Evolutionary conservation across 2,113 vertebrate species (phyloP).

Genomic region (Carassius gibelio): DNA sequence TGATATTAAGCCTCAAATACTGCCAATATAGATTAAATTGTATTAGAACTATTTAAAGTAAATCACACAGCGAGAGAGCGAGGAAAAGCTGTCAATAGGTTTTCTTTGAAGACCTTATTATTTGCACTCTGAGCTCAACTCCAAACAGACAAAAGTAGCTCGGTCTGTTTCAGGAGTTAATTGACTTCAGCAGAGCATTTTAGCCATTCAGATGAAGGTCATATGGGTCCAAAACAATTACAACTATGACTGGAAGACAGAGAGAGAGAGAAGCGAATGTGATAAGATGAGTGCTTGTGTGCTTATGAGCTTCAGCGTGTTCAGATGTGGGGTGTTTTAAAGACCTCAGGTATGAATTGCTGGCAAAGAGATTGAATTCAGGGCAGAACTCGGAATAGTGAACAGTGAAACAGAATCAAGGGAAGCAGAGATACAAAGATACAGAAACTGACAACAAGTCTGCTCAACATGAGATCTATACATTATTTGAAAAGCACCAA

Average conservation of each 20-base stretch:
- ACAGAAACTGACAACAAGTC: neutral
- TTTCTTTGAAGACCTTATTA: neutral
- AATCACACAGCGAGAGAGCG: neutral
- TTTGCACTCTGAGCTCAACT: neutral
- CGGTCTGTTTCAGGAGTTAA: conserved; percentile 3
- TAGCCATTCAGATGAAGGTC: neutral
- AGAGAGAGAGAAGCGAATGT: no score
- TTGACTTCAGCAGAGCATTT: neutral
- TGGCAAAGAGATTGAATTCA: no score
- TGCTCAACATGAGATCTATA: neutral
- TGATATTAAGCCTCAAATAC: neutral
- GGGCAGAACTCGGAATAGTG: no score
- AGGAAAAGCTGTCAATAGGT: neutral
- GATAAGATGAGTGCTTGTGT: no score
- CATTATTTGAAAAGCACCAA: neutral
- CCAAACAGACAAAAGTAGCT: conserved; percentile 1
- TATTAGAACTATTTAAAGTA: neutral
- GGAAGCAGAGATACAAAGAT: no score
- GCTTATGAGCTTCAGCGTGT: no score
- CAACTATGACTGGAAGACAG: no score
- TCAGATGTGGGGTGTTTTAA: no score
- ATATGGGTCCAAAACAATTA: no score
- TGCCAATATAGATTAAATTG: neutral
- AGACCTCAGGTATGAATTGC: no score
- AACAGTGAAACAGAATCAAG: neutral